Evolutionary conservation across 2,113 vertebrate genomes (phyloP), one percentile per base, ranked within the genome.

Genomic region (Rhinichthys klamathensis): DNA sequence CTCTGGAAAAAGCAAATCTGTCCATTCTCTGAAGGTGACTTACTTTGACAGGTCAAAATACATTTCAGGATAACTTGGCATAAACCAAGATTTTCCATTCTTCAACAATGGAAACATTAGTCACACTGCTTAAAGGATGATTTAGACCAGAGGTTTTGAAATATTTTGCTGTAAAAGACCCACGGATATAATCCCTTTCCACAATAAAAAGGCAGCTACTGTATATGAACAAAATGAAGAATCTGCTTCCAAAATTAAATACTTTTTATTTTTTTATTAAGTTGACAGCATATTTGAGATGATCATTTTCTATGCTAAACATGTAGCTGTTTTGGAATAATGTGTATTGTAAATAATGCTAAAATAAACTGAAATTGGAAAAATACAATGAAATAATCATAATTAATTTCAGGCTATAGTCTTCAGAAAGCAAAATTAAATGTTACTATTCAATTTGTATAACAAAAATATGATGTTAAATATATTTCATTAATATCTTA

Each of bases 1-100:
- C 38, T 49, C 41, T 46, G 11, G 70, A 27, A 72, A 70, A 70
- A 12, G 4, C 0, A 0, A 72, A 72, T 41, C 35, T 23, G 35
- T 72, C 69, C 11, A 11, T 72, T 70, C 1, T 70, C 38, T 74
- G 0, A 27, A 74, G 7, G 23, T 15, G 41, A 46, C 2, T 46
- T 73, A 25, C 41, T 46, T 25, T 38, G 70, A 46, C 0, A 15
- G 6, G 41, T 73, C 70, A 41, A 41, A 23, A 12, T n/a, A 72
- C 23, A 4, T 72, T 72, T 69, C 6, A 70, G 30, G 30, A 8
- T 69, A 23, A 38, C 32, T 23, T 73, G 10, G 23, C 41, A 46
- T 46, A 7, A 46, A 74, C n/a, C n/a, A 46, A 74, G 41, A 44
- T 73, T 44, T 72, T 73, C 38, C 69, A 72, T 72, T 72, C 35